Evolutionary conservation across 2,113 vertebrate species (phyloP).

Genomic region (Daboia siamensis): DNA sequence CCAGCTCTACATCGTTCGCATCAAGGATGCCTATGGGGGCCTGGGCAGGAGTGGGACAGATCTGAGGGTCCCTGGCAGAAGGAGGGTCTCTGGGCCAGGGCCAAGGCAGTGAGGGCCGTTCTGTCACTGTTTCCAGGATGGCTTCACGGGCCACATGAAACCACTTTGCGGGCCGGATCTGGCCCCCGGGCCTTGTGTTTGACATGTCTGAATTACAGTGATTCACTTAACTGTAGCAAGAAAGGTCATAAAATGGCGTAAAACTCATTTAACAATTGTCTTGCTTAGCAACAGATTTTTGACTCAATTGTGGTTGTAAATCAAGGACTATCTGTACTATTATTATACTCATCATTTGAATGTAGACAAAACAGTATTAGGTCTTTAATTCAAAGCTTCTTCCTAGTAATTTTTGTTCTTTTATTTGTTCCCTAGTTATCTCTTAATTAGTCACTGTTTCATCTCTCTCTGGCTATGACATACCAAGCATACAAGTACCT

Average conservation of each 20-base stretch:
- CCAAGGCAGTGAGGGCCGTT: no score
- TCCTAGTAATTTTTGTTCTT: neutral
- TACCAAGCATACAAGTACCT: neutral
- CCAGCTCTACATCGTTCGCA: no score
- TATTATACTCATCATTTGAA: neutral
- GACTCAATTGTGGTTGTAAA: neutral
- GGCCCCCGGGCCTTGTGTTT: no score
- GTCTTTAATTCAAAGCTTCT: neutral
- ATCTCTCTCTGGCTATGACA: neutral
- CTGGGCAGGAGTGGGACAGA: no score
- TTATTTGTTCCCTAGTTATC: neutral
- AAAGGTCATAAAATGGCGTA: neutral
- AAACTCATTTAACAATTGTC: neutral
- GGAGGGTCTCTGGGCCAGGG: no score
- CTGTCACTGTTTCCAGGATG: no score
- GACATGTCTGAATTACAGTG: no score
- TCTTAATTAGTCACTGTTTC: neutral
- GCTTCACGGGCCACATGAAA: no score
- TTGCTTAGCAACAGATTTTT: neutral
- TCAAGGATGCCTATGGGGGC: no score
- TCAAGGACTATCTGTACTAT: neutral
- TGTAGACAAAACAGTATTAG: neutral
- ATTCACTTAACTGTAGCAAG: neutral
- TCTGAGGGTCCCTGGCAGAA: no score
- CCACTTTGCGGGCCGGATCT: no score